Evolutionary conservation across 2,113 vertebrate genomes (phyloP).

Genomic region (Pelvicachromis taeniatus): DNA sequence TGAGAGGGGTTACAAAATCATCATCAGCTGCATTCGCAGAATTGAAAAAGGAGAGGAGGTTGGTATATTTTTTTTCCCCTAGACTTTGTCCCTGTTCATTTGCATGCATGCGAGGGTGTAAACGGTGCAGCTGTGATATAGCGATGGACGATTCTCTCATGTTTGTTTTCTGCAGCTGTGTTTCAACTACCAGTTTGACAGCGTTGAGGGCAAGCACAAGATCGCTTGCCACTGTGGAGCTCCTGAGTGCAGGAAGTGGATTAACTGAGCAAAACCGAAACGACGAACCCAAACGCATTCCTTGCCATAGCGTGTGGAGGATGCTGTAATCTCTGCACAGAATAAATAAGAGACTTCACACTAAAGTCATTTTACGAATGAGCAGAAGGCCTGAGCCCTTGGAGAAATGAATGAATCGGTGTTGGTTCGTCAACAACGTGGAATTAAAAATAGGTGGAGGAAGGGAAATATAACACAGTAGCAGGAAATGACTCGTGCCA

Average conservation of each 20-base stretch:
- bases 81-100: background rate
- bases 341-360: constrained; percentile 47
- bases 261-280: constrained; percentile 79
- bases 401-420: constrained; percentile 10
- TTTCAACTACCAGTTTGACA: constrained; percentile 96
- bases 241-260: constrained; percentile 98
- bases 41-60: constrained; percentile 98
- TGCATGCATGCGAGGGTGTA: background rate
- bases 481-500: constrained; percentile 73
- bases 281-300: constrained; percentile 65
- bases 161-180: constrained; percentile 79
- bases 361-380: constrained; percentile 42
- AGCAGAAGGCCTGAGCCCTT: constrained; percentile 44
- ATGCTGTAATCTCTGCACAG: constrained; percentile 74
- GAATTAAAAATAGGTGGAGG: constrained; percentile 1
- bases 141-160: background rate
- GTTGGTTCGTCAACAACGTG: background rate
- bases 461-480: constrained; percentile 53
- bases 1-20: constrained; percentile 95
- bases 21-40: constrained; percentile 91
- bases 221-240: constrained; percentile 93
- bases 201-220: constrained; percentile 88
- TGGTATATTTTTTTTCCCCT: background rate
- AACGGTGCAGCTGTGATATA: background rate
- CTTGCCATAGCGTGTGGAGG: constrained; percentile 68